These are phyloP conservation scores for Sinosuthora webbiana DNA, from an alignment of 2,113 vertebrate species.

Conservation along the genomic window DNA sequence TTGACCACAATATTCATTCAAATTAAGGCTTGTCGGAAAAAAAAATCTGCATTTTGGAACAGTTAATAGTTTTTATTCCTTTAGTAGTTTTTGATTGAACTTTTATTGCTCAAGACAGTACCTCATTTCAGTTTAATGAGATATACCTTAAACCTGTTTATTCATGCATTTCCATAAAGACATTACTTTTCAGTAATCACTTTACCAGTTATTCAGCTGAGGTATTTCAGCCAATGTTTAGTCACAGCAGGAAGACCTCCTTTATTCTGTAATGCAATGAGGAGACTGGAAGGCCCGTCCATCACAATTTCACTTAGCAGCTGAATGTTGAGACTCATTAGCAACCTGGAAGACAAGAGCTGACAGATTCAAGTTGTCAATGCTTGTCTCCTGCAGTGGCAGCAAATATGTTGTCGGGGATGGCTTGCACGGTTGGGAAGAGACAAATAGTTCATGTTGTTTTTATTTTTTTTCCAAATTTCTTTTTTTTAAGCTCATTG, in stretches of 20 bases:
- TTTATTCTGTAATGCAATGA: neutral
- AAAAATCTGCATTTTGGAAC: neutral
- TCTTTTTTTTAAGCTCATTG: neutral
- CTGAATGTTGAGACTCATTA: neutral
- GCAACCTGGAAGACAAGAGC: neutral
- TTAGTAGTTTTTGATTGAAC: neutral
- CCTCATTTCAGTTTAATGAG: neutral
- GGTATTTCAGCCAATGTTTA: neutral
- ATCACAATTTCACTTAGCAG: neutral
- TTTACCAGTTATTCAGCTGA: neutral
- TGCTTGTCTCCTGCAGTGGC: neutral
- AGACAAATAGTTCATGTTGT: neutral
- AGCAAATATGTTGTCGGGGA: neutral
- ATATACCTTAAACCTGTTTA: neutral
- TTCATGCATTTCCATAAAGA: neutral
- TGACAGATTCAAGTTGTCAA: constrained; percentile 3
- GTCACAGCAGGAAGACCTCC: neutral
- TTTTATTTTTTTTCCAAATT: neutral
- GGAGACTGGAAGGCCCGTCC: neutral
- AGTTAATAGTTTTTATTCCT: neutral
- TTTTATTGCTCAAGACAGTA: neutral
- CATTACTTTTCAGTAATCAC: neutral
- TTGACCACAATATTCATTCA: neutral
- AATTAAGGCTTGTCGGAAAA: neutral
- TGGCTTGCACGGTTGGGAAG: neutral